Conservation (phyloP, 2,797 vertebrate species). For the Semotilus atromaculatus region DNA sequence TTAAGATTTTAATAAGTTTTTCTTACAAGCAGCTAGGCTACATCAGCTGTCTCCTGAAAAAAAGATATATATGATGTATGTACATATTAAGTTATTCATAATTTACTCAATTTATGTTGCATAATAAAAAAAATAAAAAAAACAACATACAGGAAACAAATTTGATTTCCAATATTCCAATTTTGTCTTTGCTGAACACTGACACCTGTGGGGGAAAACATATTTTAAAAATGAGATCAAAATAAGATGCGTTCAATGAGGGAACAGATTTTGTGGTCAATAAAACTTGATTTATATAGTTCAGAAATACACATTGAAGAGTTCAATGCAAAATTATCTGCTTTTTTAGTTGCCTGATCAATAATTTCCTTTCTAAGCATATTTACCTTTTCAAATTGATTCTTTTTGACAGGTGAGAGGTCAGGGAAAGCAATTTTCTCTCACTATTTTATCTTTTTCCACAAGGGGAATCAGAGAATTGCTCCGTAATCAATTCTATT, state of each 20-base stretch:
- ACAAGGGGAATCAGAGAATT: conserved; percentile 38
- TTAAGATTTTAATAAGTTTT: neutral
- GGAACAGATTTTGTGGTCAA: neutral
- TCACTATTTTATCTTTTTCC: conserved; percentile 26
- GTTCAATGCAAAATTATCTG: neutral
- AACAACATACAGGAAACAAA: neutral
- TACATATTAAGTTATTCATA: neutral
- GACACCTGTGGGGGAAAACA: neutral
- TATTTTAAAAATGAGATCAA: neutral
- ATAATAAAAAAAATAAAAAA: too few relatives aligned
- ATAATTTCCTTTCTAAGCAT: neutral
- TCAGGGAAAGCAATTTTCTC: conserved; percentile 53
- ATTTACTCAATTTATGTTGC: neutral
- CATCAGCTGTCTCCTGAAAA: neutral
- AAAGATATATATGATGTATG: neutral
- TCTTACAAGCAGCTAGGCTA: neutral
- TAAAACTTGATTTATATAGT: neutral
- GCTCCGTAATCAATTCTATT: conserved; percentile 38
- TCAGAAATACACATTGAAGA: too few relatives aligned
- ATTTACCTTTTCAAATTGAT: conserved; percentile 12
- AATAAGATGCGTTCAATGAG: neutral
- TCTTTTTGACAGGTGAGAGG: conserved; percentile 24
- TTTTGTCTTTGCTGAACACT: neutral
- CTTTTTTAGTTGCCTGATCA: neutral
- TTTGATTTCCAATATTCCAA: neutral